Percentiles rank a stretch among this genome's conserved stretches.
Conservation (phyloP, 2,113 vertebrate genomes). For the Eudyptes chrysolophus region DNA sequence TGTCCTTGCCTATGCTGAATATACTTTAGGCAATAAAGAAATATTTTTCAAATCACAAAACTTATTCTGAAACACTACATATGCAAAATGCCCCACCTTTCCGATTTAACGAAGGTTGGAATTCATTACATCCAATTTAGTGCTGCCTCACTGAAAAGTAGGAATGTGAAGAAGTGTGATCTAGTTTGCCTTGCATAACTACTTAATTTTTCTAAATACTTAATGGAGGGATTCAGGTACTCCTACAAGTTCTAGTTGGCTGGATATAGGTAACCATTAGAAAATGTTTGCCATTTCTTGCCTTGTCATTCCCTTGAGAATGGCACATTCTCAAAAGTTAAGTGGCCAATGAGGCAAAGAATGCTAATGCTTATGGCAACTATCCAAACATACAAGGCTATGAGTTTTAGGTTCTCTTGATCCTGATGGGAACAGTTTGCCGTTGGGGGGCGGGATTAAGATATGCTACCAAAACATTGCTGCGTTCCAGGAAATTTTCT, state of each 20-base stretch:
- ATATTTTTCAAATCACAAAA: background rate
- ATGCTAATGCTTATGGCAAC: background rate
- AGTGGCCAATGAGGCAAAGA: background rate
- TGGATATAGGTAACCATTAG: background rate
- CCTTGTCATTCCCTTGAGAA: background rate
- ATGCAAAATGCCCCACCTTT: background rate
- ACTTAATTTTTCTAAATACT: background rate
- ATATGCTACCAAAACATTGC: background rate
- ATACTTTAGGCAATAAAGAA: background rate
- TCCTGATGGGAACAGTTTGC: background rate
- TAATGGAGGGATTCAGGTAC: background rate
- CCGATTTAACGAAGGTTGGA: background rate
- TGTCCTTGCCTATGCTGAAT: background rate
- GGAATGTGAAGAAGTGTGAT: background rate
- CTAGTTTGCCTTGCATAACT: background rate
- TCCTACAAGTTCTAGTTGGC: background rate
- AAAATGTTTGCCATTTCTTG: background rate
- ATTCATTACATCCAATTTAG: background rate
- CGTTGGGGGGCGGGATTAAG: background rate
- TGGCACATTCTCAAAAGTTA: background rate
- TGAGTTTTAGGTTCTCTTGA: background rate
- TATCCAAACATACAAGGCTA: background rate
- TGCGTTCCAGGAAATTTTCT: background rate
- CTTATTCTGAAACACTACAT: slow-evolving; percentile 25
- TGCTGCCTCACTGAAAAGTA: background rate